A percentile compares a stretch with the other conserved stretches of the same genome.
These are phyloP conservation scores for Nephrotoma appendiculata DNA, from an alignment of 2,888 invertebrate genomes.

Conservation along the genomic window DNA sequence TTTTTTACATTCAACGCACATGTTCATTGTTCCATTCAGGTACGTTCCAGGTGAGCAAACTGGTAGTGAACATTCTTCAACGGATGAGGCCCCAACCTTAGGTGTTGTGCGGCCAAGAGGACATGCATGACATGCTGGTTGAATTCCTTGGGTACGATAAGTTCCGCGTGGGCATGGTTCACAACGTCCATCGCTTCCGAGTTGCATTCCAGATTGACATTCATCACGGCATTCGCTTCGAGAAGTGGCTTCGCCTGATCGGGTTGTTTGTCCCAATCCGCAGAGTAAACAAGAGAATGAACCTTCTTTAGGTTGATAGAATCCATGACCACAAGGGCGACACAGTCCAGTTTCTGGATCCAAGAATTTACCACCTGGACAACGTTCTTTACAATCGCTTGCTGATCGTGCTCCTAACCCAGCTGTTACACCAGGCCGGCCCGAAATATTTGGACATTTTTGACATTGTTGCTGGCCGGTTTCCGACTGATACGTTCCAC, in stretches of 20 bases:
- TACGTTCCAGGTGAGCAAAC: constrained; percentile 73
- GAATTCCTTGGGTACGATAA: constrained; percentile 71
- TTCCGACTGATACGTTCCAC: constrained; percentile 89
- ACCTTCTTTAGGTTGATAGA: constrained; percentile 82
- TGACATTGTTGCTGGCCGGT: constrained; percentile 79
- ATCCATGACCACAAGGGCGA: constrained; percentile 84
- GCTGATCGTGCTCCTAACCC: constrained; percentile 77
- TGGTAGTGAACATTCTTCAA: constrained; percentile 86
- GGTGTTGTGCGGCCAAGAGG: constrained; percentile 85
- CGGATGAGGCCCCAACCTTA: constrained; percentile 62
- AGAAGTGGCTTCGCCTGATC: constrained; percentile 78
- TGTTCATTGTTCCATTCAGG: constrained; percentile 72
- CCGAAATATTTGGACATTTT: constrained; percentile 78
- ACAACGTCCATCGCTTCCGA: constrained; percentile 77
- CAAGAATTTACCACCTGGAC: constrained; percentile 87
- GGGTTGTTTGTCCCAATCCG: constrained; percentile 81
- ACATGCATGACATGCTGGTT: constrained; percentile 77
- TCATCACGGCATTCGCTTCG: constrained; percentile 81
- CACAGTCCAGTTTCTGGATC: constrained; percentile 80
- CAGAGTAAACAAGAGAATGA: constrained; percentile 80
- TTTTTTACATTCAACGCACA: constrained; percentile 74
- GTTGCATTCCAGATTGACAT: constrained; percentile 62
- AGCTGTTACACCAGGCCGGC: constrained; percentile 78
- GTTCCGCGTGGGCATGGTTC: constrained; percentile 84
- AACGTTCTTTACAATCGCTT: constrained; percentile 83